Percentiles rank a stretch among this genome's conserved stretches.
Conservation (phyloP, 2,888 invertebrate species). For the Piscicola geometra region DNA sequence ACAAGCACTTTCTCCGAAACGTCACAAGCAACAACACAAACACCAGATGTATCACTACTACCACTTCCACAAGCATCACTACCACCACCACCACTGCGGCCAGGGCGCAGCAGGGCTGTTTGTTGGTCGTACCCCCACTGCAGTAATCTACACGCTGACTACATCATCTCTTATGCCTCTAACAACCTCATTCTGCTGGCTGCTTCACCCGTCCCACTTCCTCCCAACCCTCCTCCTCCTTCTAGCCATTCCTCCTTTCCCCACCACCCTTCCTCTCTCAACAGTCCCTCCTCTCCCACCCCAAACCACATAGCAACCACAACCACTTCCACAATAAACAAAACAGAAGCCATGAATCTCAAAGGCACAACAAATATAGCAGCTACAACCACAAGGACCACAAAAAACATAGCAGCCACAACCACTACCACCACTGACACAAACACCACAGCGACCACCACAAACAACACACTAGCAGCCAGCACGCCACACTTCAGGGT, state of each 20-base stretch:
- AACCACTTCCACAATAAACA: not conserved
- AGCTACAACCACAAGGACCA: no score
- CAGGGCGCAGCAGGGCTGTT: not conserved
- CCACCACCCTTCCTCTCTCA: not conserved
- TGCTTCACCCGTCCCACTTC: not conserved
- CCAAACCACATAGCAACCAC: not conserved
- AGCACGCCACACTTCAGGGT: no score
- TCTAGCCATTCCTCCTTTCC: not conserved
- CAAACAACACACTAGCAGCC: no score
- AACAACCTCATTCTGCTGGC: not conserved
- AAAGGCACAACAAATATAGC: not conserved
- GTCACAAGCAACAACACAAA: not conserved
- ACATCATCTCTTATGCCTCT: not conserved
- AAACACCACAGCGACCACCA: no score
- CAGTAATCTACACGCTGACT: not conserved
- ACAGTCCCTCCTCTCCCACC: no score
- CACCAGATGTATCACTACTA: not conserved
- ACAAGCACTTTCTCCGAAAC: not conserved
- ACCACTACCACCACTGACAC: no score
- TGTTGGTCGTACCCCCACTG: slow-evolving; percentile 3
- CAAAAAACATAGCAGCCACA: not conserved
- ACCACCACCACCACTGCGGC: not conserved
- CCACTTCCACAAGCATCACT: not conserved
- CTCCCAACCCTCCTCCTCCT: not conserved
- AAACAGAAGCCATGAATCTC: not conserved